These are phyloP conservation scores for Heterochromis multidens DNA, from an alignment of 2,113 vertebrate genomes.

Conservation along the genomic window DNA sequence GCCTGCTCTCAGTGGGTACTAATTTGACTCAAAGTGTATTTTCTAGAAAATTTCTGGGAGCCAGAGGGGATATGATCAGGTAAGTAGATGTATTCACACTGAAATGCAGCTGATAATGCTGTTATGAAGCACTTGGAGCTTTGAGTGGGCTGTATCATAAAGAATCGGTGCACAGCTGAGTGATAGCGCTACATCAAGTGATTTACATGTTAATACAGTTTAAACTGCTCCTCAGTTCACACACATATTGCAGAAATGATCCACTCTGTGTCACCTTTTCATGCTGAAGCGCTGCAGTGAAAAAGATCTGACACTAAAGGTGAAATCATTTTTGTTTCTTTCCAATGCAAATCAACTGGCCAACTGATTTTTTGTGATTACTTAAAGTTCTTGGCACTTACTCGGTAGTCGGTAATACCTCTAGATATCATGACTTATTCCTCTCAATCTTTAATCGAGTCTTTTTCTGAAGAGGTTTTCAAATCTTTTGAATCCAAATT, in stretches of 20 bases:
- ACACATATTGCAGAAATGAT: background rate
- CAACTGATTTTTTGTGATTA: background rate
- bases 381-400: background rate
- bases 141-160: conserved; percentile 15
- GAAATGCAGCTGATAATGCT: conserved; percentile 3
- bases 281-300: background rate
- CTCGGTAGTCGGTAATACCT: background rate
- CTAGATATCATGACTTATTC: background rate
- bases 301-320: background rate
- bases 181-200: background rate
- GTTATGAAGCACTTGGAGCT: background rate
- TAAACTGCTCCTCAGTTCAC: conserved; percentile 7
- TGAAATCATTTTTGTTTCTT: background rate
- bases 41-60: background rate
- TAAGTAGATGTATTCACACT: conserved; percentile 9
- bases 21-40: background rate
- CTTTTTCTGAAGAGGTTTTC: background rate
- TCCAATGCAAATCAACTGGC: background rate
- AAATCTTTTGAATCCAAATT: background rate
- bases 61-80: background rate
- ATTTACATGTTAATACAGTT: conserved; percentile 40
- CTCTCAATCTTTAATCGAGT: background rate
- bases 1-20: background rate
- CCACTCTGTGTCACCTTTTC: background rate
- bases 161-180: conserved; percentile 20